phyloP scores from a whole-genome alignment of 1,140 invertebrate species.

The Cryptotermes secundus region DNA sequence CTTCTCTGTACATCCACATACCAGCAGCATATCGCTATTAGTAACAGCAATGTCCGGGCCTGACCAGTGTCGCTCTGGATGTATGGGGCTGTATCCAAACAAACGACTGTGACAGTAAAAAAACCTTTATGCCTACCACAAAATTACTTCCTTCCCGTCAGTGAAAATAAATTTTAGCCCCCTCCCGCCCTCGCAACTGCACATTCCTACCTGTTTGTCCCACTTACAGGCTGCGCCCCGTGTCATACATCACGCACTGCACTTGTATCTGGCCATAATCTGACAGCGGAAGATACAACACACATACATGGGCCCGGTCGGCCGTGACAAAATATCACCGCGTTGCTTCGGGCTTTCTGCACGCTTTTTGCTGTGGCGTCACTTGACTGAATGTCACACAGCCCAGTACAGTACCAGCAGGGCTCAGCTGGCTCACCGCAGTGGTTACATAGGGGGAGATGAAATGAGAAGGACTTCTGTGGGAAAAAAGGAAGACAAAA shows the following conservation, averaged over 20 bases:
- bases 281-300: constrained; percentile 12
- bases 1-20: too few species aligned
- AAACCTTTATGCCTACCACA: neutral
- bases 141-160: constrained; percentile 3
- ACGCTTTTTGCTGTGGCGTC: neutral
- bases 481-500: too few species aligned
- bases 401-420: neutral
- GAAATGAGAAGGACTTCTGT: too few species aligned
- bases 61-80: neutral
- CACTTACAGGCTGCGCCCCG: neutral
- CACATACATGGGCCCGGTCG: neutral
- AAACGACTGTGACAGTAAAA: neutral
- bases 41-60: neutral
- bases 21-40: neutral
- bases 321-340: neutral
- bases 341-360: neutral
- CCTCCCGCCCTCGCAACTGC: neutral
- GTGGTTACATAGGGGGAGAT: too few species aligned
- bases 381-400: neutral
- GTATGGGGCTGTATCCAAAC: neutral
- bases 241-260: neutral
- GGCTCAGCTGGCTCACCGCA: too few species aligned
- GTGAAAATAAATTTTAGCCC: neutral
- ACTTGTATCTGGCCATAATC: constrained; percentile 11
- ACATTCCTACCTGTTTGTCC: neutral